Evolutionary conservation across 2,797 vertebrate genomes (phyloP).

Genomic region (Melanotaenia pygmaea): DNA sequence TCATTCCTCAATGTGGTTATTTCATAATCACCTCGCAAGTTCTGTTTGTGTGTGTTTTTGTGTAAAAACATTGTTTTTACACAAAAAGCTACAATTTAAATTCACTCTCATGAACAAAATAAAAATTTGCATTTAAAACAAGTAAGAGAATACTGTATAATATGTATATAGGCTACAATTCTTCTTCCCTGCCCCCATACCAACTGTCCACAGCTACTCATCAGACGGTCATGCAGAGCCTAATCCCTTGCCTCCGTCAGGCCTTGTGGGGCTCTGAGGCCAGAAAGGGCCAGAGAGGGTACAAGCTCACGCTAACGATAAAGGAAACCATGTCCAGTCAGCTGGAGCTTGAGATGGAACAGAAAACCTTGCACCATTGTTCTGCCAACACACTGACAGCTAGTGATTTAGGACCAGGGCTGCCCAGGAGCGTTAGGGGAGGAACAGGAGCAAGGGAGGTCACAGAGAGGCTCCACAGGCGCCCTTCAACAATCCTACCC

Average conservation of each 20-base stretch:
- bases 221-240: conserved; percentile 56
- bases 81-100: not conserved
- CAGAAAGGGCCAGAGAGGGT: conserved; percentile 72
- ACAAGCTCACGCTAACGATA: conserved; percentile 77
- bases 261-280: conserved; percentile 69
- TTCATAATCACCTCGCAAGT: not conserved
- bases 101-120: conserved; percentile 8
- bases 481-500: conserved; percentile 79
- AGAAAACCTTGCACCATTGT: conserved; percentile 83
- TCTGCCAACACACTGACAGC: conserved; percentile 84
- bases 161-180: conserved; percentile 21
- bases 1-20: not conserved
- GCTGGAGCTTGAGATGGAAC: conserved; percentile 75
- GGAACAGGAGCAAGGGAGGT: conserved; percentile 79
- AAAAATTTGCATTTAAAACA: conserved; percentile 17
- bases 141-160: conserved; percentile 5
- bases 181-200: conserved; percentile 46
- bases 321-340: conserved; percentile 82
- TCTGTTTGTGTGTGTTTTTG: not conserved
- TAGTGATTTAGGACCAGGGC: conserved; percentile 87
- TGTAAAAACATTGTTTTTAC: not conserved
- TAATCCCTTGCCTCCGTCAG: conserved; percentile 60
- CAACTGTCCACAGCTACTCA: conserved; percentile 44
- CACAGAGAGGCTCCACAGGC: conserved; percentile 78
- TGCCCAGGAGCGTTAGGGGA: conserved; percentile 80